Percentiles rank a stretch among this genome's conserved stretches.
Conservation (phyloP, 2,797 vertebrate species). For the Bucorvus abyssinicus region DNA sequence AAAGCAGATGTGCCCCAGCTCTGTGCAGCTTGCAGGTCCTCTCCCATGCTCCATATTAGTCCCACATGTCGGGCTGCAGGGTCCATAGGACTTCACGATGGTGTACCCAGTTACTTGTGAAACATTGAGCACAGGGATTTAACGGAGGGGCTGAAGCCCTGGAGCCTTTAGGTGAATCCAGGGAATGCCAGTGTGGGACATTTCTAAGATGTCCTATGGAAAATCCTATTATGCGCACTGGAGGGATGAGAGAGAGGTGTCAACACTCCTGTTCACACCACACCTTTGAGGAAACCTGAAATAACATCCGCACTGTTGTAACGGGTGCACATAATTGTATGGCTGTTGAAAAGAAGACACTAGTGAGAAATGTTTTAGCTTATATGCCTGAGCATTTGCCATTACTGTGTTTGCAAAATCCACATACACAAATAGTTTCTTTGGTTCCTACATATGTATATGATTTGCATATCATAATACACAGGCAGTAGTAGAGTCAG, state of each 20-base stretch:
- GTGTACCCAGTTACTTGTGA: background rate
- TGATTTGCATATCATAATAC: background rate
- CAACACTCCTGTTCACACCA: background rate
- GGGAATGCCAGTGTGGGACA: background rate
- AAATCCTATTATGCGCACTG: background rate
- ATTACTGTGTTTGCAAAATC: background rate
- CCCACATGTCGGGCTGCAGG: background rate
- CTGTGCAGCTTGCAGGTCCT: background rate
- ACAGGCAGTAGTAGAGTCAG: background rate
- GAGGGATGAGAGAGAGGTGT: background rate
- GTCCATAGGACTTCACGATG: background rate
- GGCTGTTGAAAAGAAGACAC: background rate
- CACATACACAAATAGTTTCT: background rate
- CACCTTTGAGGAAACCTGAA: background rate
- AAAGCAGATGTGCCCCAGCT: background rate
- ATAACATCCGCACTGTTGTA: background rate
- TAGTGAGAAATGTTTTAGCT: background rate
- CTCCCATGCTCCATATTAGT: background rate
- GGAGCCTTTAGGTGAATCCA: background rate
- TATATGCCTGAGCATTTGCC: background rate
- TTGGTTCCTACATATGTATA: background rate
- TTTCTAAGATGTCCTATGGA: background rate
- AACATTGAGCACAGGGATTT: background rate
- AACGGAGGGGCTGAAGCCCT: background rate
- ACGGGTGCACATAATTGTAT: accelerated